Conservation (phyloP, 1,140 invertebrate species). For the Thrips palmi region DNA sequence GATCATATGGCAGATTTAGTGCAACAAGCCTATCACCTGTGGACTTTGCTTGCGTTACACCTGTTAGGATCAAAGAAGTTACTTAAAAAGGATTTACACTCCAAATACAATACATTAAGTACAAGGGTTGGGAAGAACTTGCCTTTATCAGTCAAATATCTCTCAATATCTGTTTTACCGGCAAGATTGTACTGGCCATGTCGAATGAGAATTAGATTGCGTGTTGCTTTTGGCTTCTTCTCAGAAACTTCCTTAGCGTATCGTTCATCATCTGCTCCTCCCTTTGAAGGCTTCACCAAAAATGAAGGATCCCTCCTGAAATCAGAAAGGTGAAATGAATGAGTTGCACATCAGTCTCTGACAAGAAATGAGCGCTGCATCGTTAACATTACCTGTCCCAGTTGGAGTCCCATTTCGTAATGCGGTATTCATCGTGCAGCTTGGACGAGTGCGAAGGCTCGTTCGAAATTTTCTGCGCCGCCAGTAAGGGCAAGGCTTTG, state of each 20-base stretch:
- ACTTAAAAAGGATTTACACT: constrained; percentile 3
- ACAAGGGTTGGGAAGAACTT: constrained; percentile 11
- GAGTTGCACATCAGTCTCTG: neutral
- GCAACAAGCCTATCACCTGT: constrained; percentile 60
- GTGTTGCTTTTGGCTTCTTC: constrained; percentile 44
- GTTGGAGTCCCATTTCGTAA: constrained; percentile 10
- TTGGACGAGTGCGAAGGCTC: no score
- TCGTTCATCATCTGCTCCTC: constrained; percentile 9
- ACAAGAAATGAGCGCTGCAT: neutral
- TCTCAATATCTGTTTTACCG: constrained; percentile 52
- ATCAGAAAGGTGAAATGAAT: no score
- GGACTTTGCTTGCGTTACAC: constrained; percentile 59
- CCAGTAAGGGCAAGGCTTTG: no score
- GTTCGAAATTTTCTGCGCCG: no score
- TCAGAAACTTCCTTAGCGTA: constrained; percentile 39
- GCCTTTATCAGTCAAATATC: constrained; percentile 63
- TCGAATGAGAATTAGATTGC: constrained; percentile 79
- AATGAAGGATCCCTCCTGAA: constrained; percentile 25
- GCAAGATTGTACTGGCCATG: constrained; percentile 84
- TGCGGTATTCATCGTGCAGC: no score
- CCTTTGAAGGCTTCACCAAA: constrained; percentile 22
- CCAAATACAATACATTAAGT: constrained; percentile 1
- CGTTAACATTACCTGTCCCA: constrained; percentile 7
- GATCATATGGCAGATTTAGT: constrained; percentile 57
- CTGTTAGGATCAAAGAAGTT: constrained; percentile 25